Evolutionary conservation across 92 coral and sea anemone species (phyloP).

Genomic region (Siderastrea siderea): DNA sequence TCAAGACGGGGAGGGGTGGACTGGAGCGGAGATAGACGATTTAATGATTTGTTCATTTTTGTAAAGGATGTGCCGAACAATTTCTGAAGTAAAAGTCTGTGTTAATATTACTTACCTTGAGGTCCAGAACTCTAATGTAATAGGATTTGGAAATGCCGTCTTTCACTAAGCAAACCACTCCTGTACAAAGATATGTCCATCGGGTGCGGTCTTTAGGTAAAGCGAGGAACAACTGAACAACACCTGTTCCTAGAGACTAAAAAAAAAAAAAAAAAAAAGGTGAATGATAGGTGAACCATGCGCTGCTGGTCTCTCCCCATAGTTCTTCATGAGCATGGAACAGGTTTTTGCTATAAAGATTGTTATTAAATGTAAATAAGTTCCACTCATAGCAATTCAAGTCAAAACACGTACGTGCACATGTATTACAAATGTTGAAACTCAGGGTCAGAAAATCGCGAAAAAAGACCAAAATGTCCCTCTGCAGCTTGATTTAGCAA

Average conservation of each 20-base stretch:
- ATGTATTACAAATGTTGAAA: too few relatives aligned
- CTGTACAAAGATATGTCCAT: constrained; percentile 78
- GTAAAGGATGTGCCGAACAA: too few relatives aligned
- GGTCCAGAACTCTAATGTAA: constrained; percentile 87
- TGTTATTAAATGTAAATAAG: too few relatives aligned
- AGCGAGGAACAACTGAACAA: constrained; percentile 89
- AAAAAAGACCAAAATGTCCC: too few relatives aligned
- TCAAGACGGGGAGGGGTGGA: too few relatives aligned
- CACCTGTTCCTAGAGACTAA: constrained; percentile 89
- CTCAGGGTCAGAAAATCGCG: too few relatives aligned
- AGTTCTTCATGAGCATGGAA: neutral
- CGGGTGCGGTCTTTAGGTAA: constrained; percentile 77
- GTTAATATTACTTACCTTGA: constrained; percentile 52
- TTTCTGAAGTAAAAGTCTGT: too few relatives aligned
- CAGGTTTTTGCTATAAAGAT: neutral
- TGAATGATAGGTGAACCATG: neutral
- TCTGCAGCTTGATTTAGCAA: too few relatives aligned
- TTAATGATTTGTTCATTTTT: too few relatives aligned
- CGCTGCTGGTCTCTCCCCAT: neutral
- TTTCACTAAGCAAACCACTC: constrained; percentile 94
- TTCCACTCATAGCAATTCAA: too few relatives aligned
- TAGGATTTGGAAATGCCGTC: constrained; percentile 86
- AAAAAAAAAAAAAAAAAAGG: neutral
- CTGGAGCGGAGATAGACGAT: too few relatives aligned
- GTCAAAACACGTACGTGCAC: too few relatives aligned